These are phyloP conservation scores for Dolomedes plantarius DNA, from an alignment of 2,888 invertebrate species.

Conservation along the genomic window DNA sequence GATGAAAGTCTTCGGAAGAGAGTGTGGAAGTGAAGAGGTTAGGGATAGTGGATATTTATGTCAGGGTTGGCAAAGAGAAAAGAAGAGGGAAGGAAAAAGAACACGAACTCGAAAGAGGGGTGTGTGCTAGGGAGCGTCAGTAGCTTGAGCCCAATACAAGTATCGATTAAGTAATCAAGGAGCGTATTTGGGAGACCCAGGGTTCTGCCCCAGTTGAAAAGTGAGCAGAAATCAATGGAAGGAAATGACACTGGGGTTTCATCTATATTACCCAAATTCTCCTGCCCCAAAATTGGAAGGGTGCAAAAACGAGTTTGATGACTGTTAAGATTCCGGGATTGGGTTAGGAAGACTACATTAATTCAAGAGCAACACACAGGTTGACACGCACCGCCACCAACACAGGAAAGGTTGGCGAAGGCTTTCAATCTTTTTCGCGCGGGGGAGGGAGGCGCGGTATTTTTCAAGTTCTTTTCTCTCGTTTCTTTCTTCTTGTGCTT, in stretches of 20 bases:
- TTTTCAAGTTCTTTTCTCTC: constrained; percentile 39
- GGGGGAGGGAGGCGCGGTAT: constrained; percentile 23
- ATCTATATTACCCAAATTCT: constrained; percentile 72
- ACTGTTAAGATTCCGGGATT: constrained; percentile 67
- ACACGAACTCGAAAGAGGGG: constrained; percentile 37
- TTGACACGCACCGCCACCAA: constrained; percentile 56
- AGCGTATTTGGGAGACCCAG: constrained; percentile 60
- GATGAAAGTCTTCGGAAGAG: constrained; percentile 35
- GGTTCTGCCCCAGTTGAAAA: constrained; percentile 69
- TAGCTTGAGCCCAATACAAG: constrained; percentile 36
- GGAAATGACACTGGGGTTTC: constrained; percentile 72
- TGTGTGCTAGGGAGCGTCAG: not conserved
- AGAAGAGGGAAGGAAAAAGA: constrained; percentile 56
- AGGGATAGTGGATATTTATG: constrained; percentile 64
- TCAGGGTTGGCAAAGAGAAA: constrained; percentile 33
- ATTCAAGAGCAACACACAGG: constrained; percentile 64
- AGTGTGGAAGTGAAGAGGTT: constrained; percentile 42
- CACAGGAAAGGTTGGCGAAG: constrained; percentile 38
- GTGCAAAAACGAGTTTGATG: constrained; percentile 69
- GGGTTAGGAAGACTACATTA: constrained; percentile 68
- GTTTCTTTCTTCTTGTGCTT: not conserved
- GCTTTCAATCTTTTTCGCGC: constrained; percentile 31
- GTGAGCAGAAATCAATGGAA: constrained; percentile 72
- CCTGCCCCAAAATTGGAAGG: constrained; percentile 61
- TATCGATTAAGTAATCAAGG: constrained; percentile 72